A percentile compares a stretch with the other conserved stretches of the same genome.
Conservation (phyloP, 2,797 vertebrate species). For the Phoebastria nigripes region DNA sequence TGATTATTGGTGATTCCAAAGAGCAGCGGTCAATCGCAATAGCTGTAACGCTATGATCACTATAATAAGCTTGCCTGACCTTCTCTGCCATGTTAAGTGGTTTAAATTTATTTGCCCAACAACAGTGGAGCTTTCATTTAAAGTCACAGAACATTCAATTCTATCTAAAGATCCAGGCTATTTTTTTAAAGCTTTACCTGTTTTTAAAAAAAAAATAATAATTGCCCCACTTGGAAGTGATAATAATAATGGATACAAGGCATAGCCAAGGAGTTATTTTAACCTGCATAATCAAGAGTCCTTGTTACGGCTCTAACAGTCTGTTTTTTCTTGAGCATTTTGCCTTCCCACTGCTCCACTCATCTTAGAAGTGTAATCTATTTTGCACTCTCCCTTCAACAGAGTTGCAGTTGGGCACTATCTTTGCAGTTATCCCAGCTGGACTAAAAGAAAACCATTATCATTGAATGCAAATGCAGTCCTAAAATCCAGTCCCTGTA, state of each 20-base stretch:
- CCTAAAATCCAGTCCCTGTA: slow-evolving; percentile 10
- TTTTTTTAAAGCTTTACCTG: slow-evolving; percentile 8
- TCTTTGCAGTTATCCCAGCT: slow-evolving; percentile 32
- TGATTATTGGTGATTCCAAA: slow-evolving; percentile 87
- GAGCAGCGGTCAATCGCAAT: slow-evolving; percentile 85
- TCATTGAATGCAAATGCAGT: slow-evolving; percentile 41
- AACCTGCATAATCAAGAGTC: not conserved
- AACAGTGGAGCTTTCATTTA: slow-evolving; percentile 83
- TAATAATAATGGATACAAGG: not conserved
- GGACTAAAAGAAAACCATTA: slow-evolving; percentile 52
- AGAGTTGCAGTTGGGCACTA: not conserved
- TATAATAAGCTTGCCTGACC: slow-evolving; percentile 86
- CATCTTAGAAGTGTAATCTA: not conserved
- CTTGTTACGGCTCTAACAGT: not conserved
- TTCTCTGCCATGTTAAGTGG: slow-evolving; percentile 87
- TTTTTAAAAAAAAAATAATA: not conserved
- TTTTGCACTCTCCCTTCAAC: not conserved
- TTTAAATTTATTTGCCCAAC: slow-evolving; percentile 89
- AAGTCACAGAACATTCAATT: slow-evolving; percentile 83
- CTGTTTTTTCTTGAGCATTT: not conserved
- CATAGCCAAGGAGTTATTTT: not conserved
- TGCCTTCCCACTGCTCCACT: slow-evolving; percentile 9
- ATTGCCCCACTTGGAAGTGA: not conserved
- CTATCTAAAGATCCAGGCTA: slow-evolving; percentile 68
- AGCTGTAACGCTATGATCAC: slow-evolving; percentile 86